Evolutionary conservation across 2,113 vertebrate genomes (phyloP).

Genomic region (Tursiops truncatus): DNA sequence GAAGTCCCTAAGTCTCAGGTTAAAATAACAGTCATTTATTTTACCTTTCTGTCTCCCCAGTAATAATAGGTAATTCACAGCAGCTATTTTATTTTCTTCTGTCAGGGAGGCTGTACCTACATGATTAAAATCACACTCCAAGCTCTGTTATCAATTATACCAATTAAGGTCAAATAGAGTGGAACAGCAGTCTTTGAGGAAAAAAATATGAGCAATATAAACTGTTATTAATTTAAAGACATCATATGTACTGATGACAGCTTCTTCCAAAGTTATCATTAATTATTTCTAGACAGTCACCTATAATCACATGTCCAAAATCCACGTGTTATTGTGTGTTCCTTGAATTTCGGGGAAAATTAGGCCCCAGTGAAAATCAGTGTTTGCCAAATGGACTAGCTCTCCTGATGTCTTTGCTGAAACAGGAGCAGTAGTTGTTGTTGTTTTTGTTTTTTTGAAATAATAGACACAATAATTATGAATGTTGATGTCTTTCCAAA

Average conservation of each 20-base stretch:
- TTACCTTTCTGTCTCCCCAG: conserved; percentile 66
- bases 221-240: conserved; percentile 75
- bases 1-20: conserved; percentile 54
- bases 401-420: background rate
- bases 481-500: background rate
- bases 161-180: conserved; percentile 84
- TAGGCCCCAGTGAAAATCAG: background rate
- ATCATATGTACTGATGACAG: conserved; percentile 61
- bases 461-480: background rate
- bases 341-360: background rate
- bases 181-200: conserved; percentile 66
- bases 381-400: background rate
- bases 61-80: conserved; percentile 79
- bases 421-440: background rate
- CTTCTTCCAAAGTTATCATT: conserved; percentile 61
- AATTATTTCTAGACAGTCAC: conserved; percentile 68
- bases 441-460: conserved; percentile 15
- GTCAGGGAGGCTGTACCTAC: conserved; percentile 77
- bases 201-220: conserved; percentile 75
- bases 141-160: conserved; percentile 81
- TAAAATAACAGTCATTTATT: conserved; percentile 59
- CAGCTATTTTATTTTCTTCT: conserved; percentile 81
- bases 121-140: conserved; percentile 78
- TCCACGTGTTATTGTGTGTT: background rate
- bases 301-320: conserved; percentile 42